Base-by-base conservation (phyloP, 2,113 vertebrate genomes). In the Gymnocephalus cernua region DNA sequence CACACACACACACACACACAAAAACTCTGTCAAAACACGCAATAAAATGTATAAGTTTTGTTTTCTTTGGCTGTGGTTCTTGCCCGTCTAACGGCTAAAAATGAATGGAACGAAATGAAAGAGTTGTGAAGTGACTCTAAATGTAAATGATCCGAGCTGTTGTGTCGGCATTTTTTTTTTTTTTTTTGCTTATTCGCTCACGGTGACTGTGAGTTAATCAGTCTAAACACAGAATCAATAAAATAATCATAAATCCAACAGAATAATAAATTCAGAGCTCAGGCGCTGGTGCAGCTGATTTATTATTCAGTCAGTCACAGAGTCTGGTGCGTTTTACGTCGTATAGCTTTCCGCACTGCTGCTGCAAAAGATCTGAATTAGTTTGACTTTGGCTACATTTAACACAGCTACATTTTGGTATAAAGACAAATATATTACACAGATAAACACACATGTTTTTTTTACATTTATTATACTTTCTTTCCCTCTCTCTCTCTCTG, bases 181-280 rank as follows among this genome's bases (percentile, higher is more conserved):
- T 13, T 83, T 61, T 82, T 81, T 5, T 50, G 63, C 50, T 15
- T 19, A 57, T 77, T 58, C 8, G 7, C 7, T 54, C 21, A 6
- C 15, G 27, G 29, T 47, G 74, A 77, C 53, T 74, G 27, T 0
- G 50, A 73, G 73, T 88, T 74, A 85, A 86, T 88, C 81, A 90
- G 13, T 80, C 23, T 9, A 63, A 82, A 83, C 32, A n/a, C 51
- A 25, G 35, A 27, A 80, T 87, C 87, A 86, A 89, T 91, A 80
- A 84, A 77, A 82, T 47, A 68, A 79, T 77, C 80, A 80, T 86
- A 82, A 86, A 82, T 86, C 69, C 53, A 57, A 1, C 35, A 77
- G 57, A 65, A 74, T 64, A 68, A 78, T 86, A 68, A 82, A 82
- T 86, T 61, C 19, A 29, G 25, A 0, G 47, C 29, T 71, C 41